A percentile compares a stretch with the other conserved stretches of the same genome.
Conservation (phyloP, 2,888 invertebrate genomes). For the Sarcophaga carnaria region DNA sequence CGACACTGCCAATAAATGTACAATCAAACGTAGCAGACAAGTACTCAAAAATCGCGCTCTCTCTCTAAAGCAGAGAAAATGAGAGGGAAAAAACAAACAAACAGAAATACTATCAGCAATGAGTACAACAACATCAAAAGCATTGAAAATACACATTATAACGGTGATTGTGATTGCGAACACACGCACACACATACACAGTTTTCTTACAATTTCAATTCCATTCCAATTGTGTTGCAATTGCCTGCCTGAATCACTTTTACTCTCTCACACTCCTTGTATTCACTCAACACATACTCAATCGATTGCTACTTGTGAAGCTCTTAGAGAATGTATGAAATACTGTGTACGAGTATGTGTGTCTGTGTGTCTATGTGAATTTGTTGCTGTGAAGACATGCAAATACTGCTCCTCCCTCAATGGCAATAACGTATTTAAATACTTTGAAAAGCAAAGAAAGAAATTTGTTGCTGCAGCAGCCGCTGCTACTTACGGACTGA, state of each 20-base stretch:
- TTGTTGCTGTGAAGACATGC: not conserved
- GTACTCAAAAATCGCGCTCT: too few relatives aligned
- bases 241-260: not conserved
- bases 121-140: constrained; percentile 10
- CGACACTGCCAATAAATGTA: constrained; percentile 23
- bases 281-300: too few relatives aligned
- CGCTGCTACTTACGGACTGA: not conserved
- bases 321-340: not conserved
- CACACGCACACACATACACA: not conserved
- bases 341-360: not conserved
- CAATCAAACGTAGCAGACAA: not conserved
- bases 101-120: not conserved
- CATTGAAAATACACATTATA: constrained; percentile 37
- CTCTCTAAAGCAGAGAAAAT: too few relatives aligned
- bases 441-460: not conserved
- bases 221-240: not conserved
- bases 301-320: too few relatives aligned
- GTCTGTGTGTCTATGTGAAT: not conserved
- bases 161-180: constrained; percentile 26
- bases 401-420: not conserved
- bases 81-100: not conserved
- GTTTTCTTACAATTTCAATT: not conserved
- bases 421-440: not conserved
- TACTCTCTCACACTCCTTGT: too few relatives aligned
- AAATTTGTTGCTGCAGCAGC: not conserved